These are phyloP conservation scores for Pterophyllum scalare DNA, from an alignment of 2,113 vertebrate species.

Conservation along the genomic window DNA sequence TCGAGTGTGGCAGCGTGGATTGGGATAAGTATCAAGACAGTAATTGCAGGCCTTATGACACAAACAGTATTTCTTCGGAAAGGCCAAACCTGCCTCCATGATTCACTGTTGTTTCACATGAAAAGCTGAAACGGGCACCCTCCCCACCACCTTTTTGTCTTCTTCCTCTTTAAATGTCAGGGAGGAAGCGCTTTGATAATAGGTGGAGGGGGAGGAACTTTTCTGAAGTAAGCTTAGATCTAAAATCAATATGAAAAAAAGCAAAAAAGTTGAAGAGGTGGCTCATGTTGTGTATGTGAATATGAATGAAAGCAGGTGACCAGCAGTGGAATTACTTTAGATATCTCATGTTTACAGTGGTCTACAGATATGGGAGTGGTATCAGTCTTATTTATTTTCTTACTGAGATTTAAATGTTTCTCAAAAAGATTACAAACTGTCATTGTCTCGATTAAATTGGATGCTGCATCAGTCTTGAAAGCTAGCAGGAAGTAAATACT, in stretches of 20 bases:
- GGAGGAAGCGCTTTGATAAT: conserved; percentile 73
- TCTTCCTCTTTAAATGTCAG: conserved; percentile 72
- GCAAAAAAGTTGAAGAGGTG: conserved; percentile 53
- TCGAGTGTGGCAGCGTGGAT: neutral
- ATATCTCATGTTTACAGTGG: neutral
- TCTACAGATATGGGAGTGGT: neutral
- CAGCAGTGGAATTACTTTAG: neutral
- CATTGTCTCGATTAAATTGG: neutral
- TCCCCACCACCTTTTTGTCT: conserved; percentile 41
- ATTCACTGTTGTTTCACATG: conserved; percentile 51
- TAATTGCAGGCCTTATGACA: conserved; percentile 49
- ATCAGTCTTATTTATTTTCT: neutral
- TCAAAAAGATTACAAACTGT: neutral
- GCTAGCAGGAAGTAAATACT: neutral
- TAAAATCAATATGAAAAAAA: conserved; percentile 65
- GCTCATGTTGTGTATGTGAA: neutral
- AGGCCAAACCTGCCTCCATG: conserved; percentile 60
- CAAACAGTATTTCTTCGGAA: conserved; percentile 47
- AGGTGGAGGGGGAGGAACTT: conserved; percentile 57
- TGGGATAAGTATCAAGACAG: conserved; percentile 30
- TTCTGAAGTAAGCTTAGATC: conserved; percentile 59
- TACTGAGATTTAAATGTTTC: neutral
- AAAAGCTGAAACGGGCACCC: conserved; percentile 41
- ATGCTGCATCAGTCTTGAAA: neutral
- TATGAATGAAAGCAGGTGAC: neutral